A percentile compares a stretch with the other conserved stretches of the same genome.
These are phyloP conservation scores for Pipistrellus nathusii DNA, from an alignment of 2,797 vertebrate species.

Conservation along the genomic window DNA sequence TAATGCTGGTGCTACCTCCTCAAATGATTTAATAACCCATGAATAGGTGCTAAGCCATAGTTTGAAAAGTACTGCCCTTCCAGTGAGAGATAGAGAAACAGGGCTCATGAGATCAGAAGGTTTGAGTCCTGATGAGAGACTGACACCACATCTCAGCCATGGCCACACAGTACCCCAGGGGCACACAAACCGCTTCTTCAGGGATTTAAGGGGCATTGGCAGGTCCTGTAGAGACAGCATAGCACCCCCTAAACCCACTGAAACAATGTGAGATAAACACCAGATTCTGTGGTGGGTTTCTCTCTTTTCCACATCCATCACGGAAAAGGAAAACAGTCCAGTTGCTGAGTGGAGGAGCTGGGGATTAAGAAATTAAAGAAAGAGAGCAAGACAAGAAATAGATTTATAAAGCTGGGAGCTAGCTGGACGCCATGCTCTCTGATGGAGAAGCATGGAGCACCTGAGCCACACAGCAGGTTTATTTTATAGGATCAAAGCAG, in stretches of 20 bases:
- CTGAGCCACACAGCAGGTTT: too few relatives aligned
- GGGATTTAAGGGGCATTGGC: not conserved
- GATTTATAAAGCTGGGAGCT: too few relatives aligned
- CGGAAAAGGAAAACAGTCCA: too few relatives aligned
- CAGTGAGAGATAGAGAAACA: not conserved
- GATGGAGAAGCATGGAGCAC: too few relatives aligned
- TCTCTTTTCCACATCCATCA: too few relatives aligned
- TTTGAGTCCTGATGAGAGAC: not conserved
- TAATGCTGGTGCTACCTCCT: not conserved
- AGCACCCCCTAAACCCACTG: not conserved
- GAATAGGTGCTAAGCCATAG: not conserved
- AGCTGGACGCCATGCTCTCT: too few relatives aligned
- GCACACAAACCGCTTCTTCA: not conserved
- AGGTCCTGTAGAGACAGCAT: not conserved
- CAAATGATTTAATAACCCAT: not conserved
- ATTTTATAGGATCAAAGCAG: too few relatives aligned
- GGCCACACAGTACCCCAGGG: not conserved
- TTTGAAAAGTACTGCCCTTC: not conserved
- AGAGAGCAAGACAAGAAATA: too few relatives aligned
- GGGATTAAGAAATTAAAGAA: too few relatives aligned
- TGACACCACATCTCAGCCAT: not conserved
- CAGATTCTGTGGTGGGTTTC: not conserved
- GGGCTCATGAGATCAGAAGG: not conserved
- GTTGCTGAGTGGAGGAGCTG: too few relatives aligned
- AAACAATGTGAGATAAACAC: not conserved